phyloP scores from a whole-genome alignment of 2,113 vertebrate species.

The Balaenoptera acutorostrata region DNA sequence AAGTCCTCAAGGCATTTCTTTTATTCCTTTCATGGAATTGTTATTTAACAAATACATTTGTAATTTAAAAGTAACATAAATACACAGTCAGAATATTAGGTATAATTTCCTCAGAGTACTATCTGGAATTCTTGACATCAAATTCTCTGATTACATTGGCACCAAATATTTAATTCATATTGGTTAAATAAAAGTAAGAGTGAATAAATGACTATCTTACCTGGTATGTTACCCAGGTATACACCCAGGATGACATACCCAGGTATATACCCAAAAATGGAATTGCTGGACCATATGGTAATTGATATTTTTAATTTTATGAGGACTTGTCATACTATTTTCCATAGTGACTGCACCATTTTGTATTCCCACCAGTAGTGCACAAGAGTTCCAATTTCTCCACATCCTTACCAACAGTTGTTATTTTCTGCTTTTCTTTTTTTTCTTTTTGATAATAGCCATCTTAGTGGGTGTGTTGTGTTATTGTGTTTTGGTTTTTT shows the following conservation, averaged over 20 bases:
- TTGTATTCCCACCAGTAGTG: background rate
- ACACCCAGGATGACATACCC: background rate
- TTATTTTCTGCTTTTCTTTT: background rate
- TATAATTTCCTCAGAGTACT: background rate
- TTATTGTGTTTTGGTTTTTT: background rate
- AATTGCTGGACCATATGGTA: background rate
- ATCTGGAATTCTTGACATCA: background rate
- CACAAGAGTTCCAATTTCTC: background rate
- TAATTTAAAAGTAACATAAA: conserved; percentile 29
- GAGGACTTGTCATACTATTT: background rate
- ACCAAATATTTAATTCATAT: background rate
- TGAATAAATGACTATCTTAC: background rate
- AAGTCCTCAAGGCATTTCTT: background rate
- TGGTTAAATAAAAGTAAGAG: background rate
- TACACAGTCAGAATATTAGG: background rate
- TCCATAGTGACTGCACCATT: background rate
- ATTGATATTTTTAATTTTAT: background rate
- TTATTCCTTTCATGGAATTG: background rate
- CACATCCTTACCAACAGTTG: background rate
- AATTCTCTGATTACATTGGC: background rate
- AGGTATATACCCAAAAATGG: background rate
- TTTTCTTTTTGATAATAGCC: background rate
- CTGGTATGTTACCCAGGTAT: background rate
- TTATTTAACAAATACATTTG: background rate
- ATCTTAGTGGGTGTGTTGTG: background rate